These are phyloP conservation scores for Rhynchomys soricoides DNA, from an alignment of 2,113 vertebrate species.

Conservation along the genomic window DNA sequence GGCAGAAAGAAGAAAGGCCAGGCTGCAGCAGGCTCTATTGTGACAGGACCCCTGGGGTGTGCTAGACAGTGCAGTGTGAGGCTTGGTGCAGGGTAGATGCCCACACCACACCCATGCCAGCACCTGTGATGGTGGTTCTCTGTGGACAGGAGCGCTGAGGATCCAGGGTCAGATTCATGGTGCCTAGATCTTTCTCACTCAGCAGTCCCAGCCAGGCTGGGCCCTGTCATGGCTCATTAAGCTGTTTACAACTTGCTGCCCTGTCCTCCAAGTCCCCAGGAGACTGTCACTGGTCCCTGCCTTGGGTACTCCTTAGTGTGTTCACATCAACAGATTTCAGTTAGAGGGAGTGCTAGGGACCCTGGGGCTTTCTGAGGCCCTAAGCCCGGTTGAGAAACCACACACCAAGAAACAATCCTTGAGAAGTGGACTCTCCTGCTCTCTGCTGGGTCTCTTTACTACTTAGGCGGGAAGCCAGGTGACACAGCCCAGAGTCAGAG, in stretches of 20 bases:
- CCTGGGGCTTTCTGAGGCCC: background rate
- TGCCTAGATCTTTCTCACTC: background rate
- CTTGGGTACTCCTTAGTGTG: background rate
- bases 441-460: background rate
- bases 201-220: background rate
- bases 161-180: background rate
- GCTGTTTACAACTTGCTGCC: conserved; percentile 64
- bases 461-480: conserved; percentile 45
- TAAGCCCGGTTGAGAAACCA: background rate
- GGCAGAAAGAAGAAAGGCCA: background rate
- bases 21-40: background rate
- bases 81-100: background rate
- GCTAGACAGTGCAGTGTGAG: background rate
- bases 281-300: background rate
- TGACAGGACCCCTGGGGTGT: background rate
- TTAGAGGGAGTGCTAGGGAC: background rate
- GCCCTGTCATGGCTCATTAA: conserved; percentile 51
- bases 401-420: background rate
- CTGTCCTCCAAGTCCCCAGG: conserved; percentile 31
- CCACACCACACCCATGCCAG: no score
- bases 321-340: conserved; percentile 69
- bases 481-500: conserved; percentile 17
- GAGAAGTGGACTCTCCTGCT: background rate
- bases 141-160: background rate
- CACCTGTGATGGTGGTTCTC: background rate